Percentiles rank a stretch among this genome's conserved stretches.
These are phyloP conservation scores for Emydura subglobosa DNA, from an alignment of 2,113 vertebrate genomes.

Conservation along the genomic window DNA sequence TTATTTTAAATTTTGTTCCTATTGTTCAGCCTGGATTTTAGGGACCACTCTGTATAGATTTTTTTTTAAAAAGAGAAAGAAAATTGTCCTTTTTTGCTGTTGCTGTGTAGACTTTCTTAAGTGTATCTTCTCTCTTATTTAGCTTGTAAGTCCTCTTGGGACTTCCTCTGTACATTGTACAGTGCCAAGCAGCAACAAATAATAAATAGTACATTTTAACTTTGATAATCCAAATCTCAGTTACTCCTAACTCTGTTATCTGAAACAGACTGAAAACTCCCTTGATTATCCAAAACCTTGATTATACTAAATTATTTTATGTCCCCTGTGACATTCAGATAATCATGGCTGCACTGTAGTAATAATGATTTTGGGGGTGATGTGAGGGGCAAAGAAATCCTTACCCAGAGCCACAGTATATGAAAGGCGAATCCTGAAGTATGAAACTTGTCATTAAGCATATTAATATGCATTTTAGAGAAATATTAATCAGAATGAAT, in stretches of 20 bases:
- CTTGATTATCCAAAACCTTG: neutral
- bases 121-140: neutral
- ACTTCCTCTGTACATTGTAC: neutral
- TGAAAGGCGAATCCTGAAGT: no score
- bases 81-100: neutral
- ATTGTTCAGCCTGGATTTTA: neutral
- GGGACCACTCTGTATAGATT: neutral
- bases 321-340: neutral
- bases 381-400: no score
- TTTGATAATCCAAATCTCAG: neutral
- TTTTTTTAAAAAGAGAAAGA: neutral
- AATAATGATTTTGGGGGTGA: neutral
- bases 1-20: neutral
- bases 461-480: neutral
- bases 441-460: conserved; percentile 7
- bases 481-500: conserved; percentile 25
- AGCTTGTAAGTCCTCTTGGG: conserved; percentile 5
- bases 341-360: neutral
- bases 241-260: neutral
- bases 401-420: no score
- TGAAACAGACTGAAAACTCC: neutral
- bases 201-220: conserved; percentile 28
- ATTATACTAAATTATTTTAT: neutral
- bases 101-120: neutral
- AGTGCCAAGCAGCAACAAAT: neutral